These are phyloP conservation scores for Metaphire vulgaris DNA, from an alignment of 1,140 invertebrate genomes.

Conservation along the genomic window DNA sequence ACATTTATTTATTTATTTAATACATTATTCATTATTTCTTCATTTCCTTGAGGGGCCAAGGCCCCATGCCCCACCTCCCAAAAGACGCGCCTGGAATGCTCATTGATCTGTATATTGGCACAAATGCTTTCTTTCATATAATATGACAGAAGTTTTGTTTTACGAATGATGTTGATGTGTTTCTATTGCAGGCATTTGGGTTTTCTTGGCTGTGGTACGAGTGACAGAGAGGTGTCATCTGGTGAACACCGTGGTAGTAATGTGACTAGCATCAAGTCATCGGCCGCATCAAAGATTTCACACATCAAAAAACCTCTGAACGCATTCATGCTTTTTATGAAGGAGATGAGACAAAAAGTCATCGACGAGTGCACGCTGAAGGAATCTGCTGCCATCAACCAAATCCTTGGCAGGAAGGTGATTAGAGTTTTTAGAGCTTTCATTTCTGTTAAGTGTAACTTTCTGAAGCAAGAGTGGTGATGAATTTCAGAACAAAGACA, in stretches of 20 bases:
- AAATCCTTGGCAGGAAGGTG: constrained; percentile 85
- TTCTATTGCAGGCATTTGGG: not conserved
- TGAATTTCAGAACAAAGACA: too few relatives aligned
- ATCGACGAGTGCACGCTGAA: constrained; percentile 92
- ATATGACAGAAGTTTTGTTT: too few relatives aligned
- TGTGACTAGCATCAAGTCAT: not conserved
- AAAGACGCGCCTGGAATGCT: too few relatives aligned
- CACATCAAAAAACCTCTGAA: constrained; percentile 96
- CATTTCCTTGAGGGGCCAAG: too few relatives aligned
- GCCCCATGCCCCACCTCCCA: too few relatives aligned
- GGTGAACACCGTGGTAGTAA: not conserved
- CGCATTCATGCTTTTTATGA: constrained; percentile 99
- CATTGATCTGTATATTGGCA: too few relatives aligned
- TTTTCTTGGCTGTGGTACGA: not conserved
- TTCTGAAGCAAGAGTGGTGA: too few relatives aligned
- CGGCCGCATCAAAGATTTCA: not conserved
- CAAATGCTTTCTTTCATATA: too few relatives aligned
- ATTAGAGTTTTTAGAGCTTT: not conserved
- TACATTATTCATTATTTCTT: too few relatives aligned
- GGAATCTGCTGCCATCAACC: constrained; percentile 94
- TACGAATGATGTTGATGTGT: too few relatives aligned
- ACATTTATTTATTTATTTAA: too few relatives aligned
- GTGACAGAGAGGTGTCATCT: not conserved
- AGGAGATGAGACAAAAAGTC: constrained; percentile 93
- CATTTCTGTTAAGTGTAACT: too few relatives aligned